A percentile compares a stretch with the other conserved stretches of the same genome.
Conservation (phyloP, 2,888 invertebrate genomes). For the Lithophane leautieri region DNA sequence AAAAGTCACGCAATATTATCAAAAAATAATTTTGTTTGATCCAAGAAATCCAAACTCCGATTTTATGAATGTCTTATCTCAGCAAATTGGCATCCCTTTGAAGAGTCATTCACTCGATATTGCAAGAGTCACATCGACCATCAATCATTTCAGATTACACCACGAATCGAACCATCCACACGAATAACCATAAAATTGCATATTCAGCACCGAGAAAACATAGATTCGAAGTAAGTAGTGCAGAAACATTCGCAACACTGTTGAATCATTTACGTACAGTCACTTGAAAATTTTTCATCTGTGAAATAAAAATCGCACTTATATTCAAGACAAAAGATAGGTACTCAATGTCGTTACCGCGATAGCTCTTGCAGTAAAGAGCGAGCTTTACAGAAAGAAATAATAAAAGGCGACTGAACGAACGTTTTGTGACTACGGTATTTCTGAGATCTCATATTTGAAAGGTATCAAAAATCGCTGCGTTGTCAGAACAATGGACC, state of each 20-base stretch:
- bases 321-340: slow-evolving; percentile 76
- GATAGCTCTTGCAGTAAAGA: slow-evolving; percentile 72
- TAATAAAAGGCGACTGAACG: slow-evolving; percentile 70
- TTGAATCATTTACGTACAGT: slow-evolving; percentile 78
- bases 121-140: slow-evolving; percentile 76
- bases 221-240: slow-evolving; percentile 80
- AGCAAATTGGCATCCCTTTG: slow-evolving; percentile 75
- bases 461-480: slow-evolving; percentile 80
- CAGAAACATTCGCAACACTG: slow-evolving; percentile 77
- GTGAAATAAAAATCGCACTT: slow-evolving; percentile 73
- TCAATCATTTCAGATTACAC: slow-evolving; percentile 83
- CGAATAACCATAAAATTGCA: slow-evolving; percentile 83
- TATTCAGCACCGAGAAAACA: slow-evolving; percentile 79
- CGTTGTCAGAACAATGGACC: slow-evolving; percentile 76
- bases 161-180: slow-evolving; percentile 81
- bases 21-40: slow-evolving; percentile 22
- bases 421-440: slow-evolving; percentile 73
- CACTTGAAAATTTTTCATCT: slow-evolving; percentile 72
- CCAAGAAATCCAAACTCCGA: slow-evolving; percentile 30
- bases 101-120: slow-evolving; percentile 79
- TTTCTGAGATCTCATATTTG: slow-evolving; percentile 75
- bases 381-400: slow-evolving; percentile 68
- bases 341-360: slow-evolving; percentile 71
- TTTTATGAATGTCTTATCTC: slow-evolving; percentile 59
- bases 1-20: slow-evolving; percentile 49